A percentile compares a stretch with the other conserved stretches of the same genome.
Evolutionary conservation across 1,140 invertebrate species (phyloP).

Genomic region (Drosophila micromelanica): DNA sequence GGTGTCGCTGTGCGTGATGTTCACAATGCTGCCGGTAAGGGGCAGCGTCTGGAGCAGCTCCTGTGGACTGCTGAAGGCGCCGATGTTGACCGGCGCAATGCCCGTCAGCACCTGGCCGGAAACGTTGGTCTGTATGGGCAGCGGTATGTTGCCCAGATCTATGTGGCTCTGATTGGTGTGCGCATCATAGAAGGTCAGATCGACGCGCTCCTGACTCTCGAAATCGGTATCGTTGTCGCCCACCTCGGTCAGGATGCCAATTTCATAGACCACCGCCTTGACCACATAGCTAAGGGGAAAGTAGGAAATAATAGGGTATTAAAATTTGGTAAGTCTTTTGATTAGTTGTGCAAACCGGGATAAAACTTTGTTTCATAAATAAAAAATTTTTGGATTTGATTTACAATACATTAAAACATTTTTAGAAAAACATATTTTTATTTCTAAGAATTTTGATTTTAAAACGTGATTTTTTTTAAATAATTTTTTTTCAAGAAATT

Average conservation of each 20-base stretch:
- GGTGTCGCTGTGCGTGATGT: conserved; percentile 84
- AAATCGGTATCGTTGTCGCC: conserved; percentile 84
- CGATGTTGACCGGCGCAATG: conserved; percentile 85
- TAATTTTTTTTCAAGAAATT: too few relatives aligned
- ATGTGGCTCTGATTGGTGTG: conserved; percentile 84
- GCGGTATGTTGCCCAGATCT: conserved; percentile 85
- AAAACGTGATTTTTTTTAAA: too few relatives aligned
- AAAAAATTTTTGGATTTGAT: too few relatives aligned
- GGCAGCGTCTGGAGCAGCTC: conserved; percentile 79
- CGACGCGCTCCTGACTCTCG: conserved; percentile 85
- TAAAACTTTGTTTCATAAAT: too few relatives aligned
- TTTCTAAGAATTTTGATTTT: too few relatives aligned
- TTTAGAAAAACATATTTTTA: too few relatives aligned
- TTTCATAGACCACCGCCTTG: conserved; percentile 86
- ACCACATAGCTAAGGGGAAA: conserved; percentile 85
- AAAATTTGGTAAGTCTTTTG: too few relatives aligned
- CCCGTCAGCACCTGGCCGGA: conserved; percentile 85
- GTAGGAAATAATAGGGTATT: neutral
- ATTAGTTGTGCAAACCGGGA: too few relatives aligned
- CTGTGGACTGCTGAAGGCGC: conserved; percentile 78
- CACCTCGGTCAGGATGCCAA: conserved; percentile 86
- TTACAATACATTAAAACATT: too few relatives aligned
- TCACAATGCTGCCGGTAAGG: conserved; percentile 82
- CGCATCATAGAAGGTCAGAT: conserved; percentile 86
- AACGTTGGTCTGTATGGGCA: conserved; percentile 86